Conservation (phyloP, 1,140 invertebrate species). For the Nautilus pompilius region DNA sequence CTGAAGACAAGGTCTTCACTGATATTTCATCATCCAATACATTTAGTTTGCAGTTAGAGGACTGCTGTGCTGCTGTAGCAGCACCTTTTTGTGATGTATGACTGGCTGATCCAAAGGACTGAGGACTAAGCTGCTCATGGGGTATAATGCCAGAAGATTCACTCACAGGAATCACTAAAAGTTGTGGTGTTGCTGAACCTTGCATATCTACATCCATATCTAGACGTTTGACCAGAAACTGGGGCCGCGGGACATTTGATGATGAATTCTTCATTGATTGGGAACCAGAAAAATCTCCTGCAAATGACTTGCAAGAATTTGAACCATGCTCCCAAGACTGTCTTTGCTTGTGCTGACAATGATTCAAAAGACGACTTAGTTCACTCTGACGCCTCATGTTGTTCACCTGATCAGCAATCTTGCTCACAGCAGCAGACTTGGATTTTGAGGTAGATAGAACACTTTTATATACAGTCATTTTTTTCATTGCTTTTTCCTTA, state of each 20-base stretch:
- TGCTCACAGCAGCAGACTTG: neutral
- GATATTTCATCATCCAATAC: neutral
- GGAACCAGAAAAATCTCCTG: neutral
- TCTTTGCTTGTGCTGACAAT: neutral
- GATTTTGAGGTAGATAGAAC: constrained; percentile 1
- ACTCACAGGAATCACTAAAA: neutral
- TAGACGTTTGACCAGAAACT: neutral
- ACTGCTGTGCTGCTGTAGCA: neutral
- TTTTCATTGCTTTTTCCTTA: neutral
- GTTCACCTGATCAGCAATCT: neutral
- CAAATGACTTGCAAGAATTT: neutral
- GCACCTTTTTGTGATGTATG: neutral
- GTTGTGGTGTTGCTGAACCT: neutral
- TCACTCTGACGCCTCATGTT: neutral
- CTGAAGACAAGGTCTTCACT: neutral
- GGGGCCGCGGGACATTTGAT: neutral
- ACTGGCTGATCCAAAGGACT: neutral
- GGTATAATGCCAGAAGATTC: neutral
- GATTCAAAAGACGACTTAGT: neutral
- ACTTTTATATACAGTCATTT: constrained; percentile 1
- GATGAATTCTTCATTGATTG: neutral
- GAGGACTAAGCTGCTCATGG: neutral
- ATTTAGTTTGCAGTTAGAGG: neutral
- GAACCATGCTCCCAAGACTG: neutral
- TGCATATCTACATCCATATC: neutral